Conservation (phyloP, 2,113 vertebrate genomes). For the Oxyruncus cristatus region DNA sequence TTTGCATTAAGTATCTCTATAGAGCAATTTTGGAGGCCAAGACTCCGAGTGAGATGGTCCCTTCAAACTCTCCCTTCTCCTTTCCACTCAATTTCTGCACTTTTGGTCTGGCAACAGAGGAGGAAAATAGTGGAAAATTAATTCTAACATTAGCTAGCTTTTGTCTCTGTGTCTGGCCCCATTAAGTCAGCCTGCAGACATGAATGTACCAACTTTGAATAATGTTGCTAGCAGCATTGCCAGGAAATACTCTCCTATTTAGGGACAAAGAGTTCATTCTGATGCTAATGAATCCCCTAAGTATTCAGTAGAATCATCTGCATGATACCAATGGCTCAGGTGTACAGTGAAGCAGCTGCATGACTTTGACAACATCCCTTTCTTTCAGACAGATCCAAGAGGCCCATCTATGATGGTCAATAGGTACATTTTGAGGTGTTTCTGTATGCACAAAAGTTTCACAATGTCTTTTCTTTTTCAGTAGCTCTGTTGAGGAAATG, state of each 20-base stretch:
- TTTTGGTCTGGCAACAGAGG: not conserved
- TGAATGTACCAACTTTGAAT: constrained; percentile 18
- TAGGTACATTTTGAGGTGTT: not conserved
- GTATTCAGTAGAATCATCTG: not conserved
- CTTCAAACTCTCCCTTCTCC: not conserved
- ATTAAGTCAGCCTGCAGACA: constrained; percentile 10
- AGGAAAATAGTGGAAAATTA: constrained; percentile 40
- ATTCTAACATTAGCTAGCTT: constrained; percentile 30
- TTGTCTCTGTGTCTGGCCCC: constrained; percentile 20
- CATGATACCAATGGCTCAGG: not conserved
- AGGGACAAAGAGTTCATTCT: not conserved
- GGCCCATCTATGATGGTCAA: not conserved
- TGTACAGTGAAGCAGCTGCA: not conserved
- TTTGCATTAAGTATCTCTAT: not conserved
- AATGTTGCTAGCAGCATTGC: not conserved
- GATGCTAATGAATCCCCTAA: constrained; percentile 21
- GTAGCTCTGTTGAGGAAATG: not conserved
- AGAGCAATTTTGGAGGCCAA: not conserved
- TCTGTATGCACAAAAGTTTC: not conserved
- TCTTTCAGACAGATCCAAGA: not conserved
- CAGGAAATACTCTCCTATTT: constrained; percentile 7
- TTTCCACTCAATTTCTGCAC: constrained; percentile 11
- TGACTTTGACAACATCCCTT: not conserved
- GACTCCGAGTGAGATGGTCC: constrained; percentile 12
- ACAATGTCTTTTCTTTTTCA: not conserved